Evolutionary conservation across 2,797 vertebrate species (phyloP), one percentile per base, ranked within the genome.

Genomic region (Acanthornis magna): DNA sequence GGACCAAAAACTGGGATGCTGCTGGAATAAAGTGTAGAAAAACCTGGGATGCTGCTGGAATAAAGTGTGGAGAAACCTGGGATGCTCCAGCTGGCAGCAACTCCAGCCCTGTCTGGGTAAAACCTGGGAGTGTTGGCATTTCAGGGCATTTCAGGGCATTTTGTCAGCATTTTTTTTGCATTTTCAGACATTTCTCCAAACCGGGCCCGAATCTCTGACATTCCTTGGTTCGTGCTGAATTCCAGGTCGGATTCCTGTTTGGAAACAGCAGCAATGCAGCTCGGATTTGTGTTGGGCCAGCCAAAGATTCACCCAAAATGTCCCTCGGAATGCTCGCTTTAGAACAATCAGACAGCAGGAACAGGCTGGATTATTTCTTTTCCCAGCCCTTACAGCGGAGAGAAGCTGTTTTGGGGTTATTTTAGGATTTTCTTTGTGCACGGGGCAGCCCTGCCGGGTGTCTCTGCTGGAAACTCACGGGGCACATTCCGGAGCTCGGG

Each of bases 321-420:
- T 1, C 19, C 40, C 76, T 62, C 34, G 4, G 62, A 45, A 43
- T 27, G 90, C 83, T 93, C 60, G 3, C 15, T 82, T 96, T 61
- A 61, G 86, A 81, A 21, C 82, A 80, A 83, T 77, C 6, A 76
- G 77, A 78, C 60, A 82, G 83, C 65, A 32, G 93, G 90, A 95
- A 53, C 3, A 8, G 20, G 13, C 51, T 53, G 85, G 66, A 40
- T 77, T 32, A 11, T 76, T 83, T 63, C 43, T 34, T 30, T 22
- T 6, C 12, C 4, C 17, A 26, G 7, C 4, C 34, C 16, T 75
- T 42, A 61, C 83, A 61, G 40, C 3, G 17, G 36, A 61, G 81
- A 74, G 83, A 87, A 95, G 93, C 89, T 91, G 87, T 65, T 81
- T 81, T 81, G 76, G 61, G 29, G 53, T 34, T 66, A 79, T 79